These are phyloP conservation scores for Danio jaintianensis DNA, from an alignment of 2,797 vertebrate genomes.

Conservation along the genomic window DNA sequence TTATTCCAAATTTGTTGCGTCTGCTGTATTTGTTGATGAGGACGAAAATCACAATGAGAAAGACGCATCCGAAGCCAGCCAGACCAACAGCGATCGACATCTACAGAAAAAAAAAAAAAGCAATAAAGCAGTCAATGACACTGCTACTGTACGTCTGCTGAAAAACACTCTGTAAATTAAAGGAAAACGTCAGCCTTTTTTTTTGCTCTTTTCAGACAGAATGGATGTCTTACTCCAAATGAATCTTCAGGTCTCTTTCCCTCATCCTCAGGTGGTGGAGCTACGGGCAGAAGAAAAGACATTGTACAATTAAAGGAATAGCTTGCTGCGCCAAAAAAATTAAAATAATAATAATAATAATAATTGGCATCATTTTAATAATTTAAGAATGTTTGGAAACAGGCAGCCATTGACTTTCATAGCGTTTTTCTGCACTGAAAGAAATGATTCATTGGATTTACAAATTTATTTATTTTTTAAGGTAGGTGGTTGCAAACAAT, in stretches of 20 bases:
- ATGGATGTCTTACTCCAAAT: slow-evolving; percentile 88
- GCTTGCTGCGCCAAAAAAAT: too few relatives aligned
- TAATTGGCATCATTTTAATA: too few relatives aligned
- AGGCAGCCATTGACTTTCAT: too few relatives aligned
- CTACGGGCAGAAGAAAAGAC: slow-evolving; percentile 28
- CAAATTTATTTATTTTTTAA: too few relatives aligned
- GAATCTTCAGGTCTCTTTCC: slow-evolving; percentile 93
- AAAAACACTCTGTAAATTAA: neutral
- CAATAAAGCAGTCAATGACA: neutral
- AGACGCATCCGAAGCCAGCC: slow-evolving; percentile 93
- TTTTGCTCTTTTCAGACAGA: neutral
- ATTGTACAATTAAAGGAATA: neutral
- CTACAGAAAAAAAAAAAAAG: slow-evolving; percentile 69
- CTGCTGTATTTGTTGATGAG: slow-evolving; percentile 99
- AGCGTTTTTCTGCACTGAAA: too few relatives aligned
- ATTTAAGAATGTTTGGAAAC: too few relatives aligned
- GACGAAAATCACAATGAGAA: slow-evolving; percentile 94
- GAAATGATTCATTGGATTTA: too few relatives aligned
- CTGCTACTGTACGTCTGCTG: neutral
- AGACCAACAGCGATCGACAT: slow-evolving; percentile 96
- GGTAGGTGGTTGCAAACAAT: too few relatives aligned
- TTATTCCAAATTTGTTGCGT: slow-evolving; percentile 98
- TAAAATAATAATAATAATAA: too few relatives aligned
- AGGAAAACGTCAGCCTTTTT: neutral
- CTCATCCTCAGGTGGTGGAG: slow-evolving; percentile 82